phyloP scores from a whole-genome alignment of 2,797 vertebrate genomes.

The Chaetophractus vellerosus region DNA sequence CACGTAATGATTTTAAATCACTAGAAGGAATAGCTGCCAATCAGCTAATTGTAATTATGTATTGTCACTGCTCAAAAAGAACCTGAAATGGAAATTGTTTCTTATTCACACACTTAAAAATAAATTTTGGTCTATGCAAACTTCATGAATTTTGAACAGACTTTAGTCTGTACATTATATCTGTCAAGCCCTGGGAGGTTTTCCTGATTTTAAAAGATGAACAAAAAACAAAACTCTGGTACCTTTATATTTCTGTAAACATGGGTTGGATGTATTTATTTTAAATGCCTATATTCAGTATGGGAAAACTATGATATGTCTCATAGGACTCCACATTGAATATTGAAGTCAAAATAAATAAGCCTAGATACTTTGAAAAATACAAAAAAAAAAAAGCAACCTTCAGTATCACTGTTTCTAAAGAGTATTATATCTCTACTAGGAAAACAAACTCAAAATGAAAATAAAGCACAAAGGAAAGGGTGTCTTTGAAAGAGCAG shows the following conservation, averaged over 20 bases:
- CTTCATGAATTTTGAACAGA: constrained; percentile 85
- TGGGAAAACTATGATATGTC: constrained; percentile 69
- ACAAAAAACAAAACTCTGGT: not conserved
- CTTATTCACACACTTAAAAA: constrained; percentile 83
- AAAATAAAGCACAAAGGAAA: constrained; percentile 66
- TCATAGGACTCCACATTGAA: constrained; percentile 54
- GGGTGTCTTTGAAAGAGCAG: constrained; percentile 59
- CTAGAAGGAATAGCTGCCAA: constrained; percentile 85
- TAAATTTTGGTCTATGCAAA: constrained; percentile 73
- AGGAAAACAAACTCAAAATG: constrained; percentile 72
- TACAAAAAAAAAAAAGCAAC: constrained; percentile 56
- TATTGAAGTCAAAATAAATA: constrained; percentile 77
- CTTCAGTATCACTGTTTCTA: constrained; percentile 69
- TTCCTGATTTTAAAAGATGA: constrained; percentile 45
- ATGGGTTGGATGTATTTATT: constrained; percentile 59
- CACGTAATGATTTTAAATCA: constrained; percentile 84
- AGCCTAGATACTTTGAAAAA: constrained; percentile 72
- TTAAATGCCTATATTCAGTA: constrained; percentile 63
- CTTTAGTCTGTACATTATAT: constrained; percentile 62
- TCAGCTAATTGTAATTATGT: constrained; percentile 88
- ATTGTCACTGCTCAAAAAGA: constrained; percentile 84
- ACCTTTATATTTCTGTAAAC: constrained; percentile 72
- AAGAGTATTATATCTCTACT: constrained; percentile 42
- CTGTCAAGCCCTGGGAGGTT: constrained; percentile 41
- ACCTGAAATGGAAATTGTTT: constrained; percentile 86